Percentiles rank a stretch among this genome's conserved stretches.
phyloP scores from a whole-genome alignment of 2,888 invertebrate genomes.

The Nemoura dubitans region DNA sequence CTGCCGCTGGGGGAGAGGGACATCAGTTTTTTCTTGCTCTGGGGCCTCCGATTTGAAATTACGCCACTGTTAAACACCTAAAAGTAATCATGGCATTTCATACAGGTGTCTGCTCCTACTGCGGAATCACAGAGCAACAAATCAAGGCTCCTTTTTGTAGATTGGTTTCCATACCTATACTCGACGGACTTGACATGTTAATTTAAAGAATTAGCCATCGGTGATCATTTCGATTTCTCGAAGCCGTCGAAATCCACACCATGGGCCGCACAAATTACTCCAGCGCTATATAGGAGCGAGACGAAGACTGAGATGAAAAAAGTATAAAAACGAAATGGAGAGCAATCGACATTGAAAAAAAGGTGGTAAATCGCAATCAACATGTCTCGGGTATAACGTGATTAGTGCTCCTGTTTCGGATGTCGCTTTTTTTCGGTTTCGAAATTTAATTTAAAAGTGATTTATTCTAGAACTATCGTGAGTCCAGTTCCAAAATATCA shows the following conservation, averaged over 20 bases:
- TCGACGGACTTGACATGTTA: background rate
- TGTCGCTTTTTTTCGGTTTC: background rate
- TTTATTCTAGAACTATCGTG: background rate
- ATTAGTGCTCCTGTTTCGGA: conserved; percentile 31
- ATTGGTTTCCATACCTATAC: too few species aligned
- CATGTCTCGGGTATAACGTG: conserved; percentile 10
- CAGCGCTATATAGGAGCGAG: too few species aligned
- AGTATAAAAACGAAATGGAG: background rate
- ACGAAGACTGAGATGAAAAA: background rate
- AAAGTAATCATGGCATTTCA: too few species aligned
- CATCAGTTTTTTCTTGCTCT: too few species aligned
- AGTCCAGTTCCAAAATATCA: background rate
- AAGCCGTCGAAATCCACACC: background rate
- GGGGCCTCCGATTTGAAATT: too few species aligned
- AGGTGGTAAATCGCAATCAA: conserved; percentile 10
- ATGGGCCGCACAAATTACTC: background rate
- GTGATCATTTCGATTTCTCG: background rate
- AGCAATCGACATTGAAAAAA: background rate
- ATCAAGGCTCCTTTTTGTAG: too few species aligned
- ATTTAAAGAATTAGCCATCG: background rate
- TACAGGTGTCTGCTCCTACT: too few species aligned
- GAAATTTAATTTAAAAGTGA: conserved; percentile 21
- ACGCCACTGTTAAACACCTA: too few species aligned
- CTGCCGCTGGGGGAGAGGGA: too few species aligned
- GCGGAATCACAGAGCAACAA: too few species aligned